phyloP scores from a whole-genome alignment of 2,113 vertebrate genomes.

The human region DNA sequence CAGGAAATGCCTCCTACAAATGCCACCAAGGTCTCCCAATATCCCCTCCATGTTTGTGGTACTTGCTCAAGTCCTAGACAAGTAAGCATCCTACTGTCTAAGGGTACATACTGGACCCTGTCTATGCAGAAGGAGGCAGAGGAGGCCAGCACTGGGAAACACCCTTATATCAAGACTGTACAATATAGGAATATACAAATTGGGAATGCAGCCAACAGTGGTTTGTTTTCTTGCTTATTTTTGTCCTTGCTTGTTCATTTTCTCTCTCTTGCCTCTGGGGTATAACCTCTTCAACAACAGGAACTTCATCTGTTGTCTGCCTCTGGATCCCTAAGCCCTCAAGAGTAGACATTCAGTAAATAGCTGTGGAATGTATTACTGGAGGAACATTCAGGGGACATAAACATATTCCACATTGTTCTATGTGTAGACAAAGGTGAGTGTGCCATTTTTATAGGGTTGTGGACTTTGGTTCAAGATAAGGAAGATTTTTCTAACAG shows the following conservation, averaged over 20 bases:
- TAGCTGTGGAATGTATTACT: background rate
- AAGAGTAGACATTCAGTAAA: background rate
- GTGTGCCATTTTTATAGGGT: background rate
- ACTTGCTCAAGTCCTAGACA: background rate
- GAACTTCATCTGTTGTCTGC: background rate
- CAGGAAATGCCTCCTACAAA: background rate
- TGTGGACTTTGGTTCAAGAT: background rate
- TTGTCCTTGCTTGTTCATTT: background rate
- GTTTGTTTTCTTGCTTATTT: background rate
- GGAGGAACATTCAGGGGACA: background rate
- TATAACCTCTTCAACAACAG: background rate
- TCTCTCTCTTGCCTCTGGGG: background rate
- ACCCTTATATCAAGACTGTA: background rate
- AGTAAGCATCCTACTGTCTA: background rate
- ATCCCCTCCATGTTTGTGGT: too few species aligned
- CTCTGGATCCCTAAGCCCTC: background rate
- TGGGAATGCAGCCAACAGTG: background rate
- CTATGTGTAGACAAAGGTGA: background rate
- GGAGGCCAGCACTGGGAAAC: background rate
- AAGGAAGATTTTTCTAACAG: background rate
- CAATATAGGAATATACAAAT: background rate
- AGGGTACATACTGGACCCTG: background rate
- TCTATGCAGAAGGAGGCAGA: background rate
- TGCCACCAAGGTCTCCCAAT: background rate
- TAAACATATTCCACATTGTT: background rate